Evolutionary conservation across 2,113 vertebrate genomes (phyloP).

Genomic region (Calidris pygmaea): DNA sequence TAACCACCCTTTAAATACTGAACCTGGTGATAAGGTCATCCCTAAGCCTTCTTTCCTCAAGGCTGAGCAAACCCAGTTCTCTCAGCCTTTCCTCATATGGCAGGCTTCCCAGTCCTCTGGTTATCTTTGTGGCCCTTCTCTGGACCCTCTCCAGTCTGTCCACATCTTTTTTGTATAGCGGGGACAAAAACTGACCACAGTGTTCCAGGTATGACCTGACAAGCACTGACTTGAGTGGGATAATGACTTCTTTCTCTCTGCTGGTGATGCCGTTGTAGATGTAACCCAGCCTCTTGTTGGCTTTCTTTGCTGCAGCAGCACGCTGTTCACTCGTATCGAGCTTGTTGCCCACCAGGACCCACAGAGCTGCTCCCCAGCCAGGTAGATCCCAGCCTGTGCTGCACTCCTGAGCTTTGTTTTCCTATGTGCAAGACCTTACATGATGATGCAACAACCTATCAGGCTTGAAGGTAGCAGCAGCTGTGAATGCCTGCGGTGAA

Average conservation of each 20-base stretch:
- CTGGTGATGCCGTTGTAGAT: background rate
- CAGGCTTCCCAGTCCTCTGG: background rate
- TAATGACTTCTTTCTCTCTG: background rate
- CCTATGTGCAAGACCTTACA: background rate
- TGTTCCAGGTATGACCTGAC: background rate
- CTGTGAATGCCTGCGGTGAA: background rate
- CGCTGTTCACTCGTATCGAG: background rate
- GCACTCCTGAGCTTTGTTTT: background rate
- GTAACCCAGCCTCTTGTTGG: background rate
- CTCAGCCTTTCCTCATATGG: background rate
- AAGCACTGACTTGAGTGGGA: background rate
- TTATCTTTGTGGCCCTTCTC: background rate
- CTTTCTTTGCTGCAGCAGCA: background rate
- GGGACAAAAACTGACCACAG: background rate
- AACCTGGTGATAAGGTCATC: background rate
- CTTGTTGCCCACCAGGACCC: background rate
- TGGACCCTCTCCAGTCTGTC: background rate
- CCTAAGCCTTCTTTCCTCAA: background rate
- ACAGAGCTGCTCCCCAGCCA: background rate
- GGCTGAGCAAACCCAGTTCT: background rate
- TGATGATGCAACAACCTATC: fast-evolving
- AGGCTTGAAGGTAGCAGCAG: background rate
- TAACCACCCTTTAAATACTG: background rate
- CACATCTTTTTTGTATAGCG: background rate
- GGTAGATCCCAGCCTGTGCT: background rate